These are phyloP conservation scores for Arctia plantaginis DNA, from an alignment of 2,888 invertebrate species.

Conservation along the genomic window DNA sequence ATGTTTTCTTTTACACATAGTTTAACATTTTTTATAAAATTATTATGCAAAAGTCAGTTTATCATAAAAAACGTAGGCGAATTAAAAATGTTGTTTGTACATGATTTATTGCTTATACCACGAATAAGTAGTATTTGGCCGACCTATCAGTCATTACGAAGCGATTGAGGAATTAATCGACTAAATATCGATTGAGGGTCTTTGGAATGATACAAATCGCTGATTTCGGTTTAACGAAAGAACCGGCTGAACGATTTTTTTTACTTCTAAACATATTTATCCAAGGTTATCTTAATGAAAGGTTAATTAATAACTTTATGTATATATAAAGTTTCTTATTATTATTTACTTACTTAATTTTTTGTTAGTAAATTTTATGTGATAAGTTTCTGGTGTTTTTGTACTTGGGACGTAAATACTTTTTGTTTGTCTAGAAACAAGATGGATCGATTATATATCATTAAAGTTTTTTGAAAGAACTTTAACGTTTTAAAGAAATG, in stretches of 20 bases:
- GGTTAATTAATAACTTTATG: neutral
- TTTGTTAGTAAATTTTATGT: neutral
- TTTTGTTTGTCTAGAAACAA: constrained; percentile 8
- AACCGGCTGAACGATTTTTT: neutral
- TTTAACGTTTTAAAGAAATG: no score
- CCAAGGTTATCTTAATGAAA: neutral
- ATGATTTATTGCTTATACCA: neutral
- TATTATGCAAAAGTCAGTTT: neutral
- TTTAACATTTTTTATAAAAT: neutral
- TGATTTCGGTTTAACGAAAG: neutral
- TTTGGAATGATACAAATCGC: neutral
- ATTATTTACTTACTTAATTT: neutral
- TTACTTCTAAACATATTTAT: neutral
- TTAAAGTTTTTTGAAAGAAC: constrained; percentile 10
- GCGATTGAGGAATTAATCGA: neutral
- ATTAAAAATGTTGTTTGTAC: neutral
- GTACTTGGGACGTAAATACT: constrained; percentile 11
- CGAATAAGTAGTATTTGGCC: neutral
- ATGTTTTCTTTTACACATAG: neutral
- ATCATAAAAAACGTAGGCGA: neutral
- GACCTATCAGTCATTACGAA: neutral
- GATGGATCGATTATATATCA: constrained; percentile 9
- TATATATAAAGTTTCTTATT: neutral
- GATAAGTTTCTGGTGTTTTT: constrained; percentile 5
- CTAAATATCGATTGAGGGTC: neutral